phyloP scores from a whole-genome alignment of 2,113 vertebrate genomes.

The Apus apus region DNA sequence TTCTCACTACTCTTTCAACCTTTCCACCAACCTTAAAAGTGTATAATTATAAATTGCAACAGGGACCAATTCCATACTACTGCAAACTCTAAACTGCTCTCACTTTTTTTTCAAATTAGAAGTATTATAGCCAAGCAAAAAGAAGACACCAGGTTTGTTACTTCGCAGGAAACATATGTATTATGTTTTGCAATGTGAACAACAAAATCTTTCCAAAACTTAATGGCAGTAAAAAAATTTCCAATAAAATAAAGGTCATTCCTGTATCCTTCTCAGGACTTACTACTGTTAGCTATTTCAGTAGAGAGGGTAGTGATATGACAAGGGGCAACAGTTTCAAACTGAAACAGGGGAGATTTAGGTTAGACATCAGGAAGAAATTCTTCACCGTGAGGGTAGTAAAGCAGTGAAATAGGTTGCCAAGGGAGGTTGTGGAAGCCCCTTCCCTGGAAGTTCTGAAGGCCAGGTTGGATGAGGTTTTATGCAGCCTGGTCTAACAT shows the following conservation, averaged over 20 bases:
- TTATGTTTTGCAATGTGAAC: background rate
- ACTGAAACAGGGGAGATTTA: too few relatives aligned
- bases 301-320: too few relatives aligned
- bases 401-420: too few relatives aligned
- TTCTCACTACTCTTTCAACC: background rate
- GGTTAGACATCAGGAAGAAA: too few relatives aligned
- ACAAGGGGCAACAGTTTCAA: too few relatives aligned
- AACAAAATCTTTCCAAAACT: background rate
- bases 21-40: background rate
- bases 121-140: background rate
- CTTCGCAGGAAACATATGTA: rapidly evolving
- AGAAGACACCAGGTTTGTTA: background rate
- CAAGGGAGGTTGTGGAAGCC: too few relatives aligned
- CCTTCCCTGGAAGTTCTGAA: too few relatives aligned
- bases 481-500: too few relatives aligned
- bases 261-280: background rate
- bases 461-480: too few relatives aligned
- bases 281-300: background rate
- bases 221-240: background rate
- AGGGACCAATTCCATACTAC: background rate
- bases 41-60: background rate
- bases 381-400: too few relatives aligned
- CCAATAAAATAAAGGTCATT: background rate
- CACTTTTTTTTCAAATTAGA: background rate
- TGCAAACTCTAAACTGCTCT: background rate